phyloP scores from a whole-genome alignment of 2,888 invertebrate species.

The Harpalus rubripes region DNA sequence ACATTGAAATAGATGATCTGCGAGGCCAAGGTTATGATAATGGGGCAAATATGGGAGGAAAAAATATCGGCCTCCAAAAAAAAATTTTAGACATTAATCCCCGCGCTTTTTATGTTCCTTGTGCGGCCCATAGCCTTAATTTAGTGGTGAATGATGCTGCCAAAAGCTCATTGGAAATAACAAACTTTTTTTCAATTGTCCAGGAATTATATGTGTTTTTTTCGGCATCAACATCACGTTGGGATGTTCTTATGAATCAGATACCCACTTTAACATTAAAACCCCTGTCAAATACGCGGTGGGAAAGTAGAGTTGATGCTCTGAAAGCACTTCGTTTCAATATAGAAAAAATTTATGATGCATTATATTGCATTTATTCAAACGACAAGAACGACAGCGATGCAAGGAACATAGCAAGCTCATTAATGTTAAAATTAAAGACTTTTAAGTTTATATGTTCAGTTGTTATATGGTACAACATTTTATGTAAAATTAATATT shows the following conservation, averaged over 20 bases:
- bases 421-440: conserved; percentile 61
- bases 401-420: background rate
- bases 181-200: conserved; percentile 69
- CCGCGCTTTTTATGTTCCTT: conserved; percentile 71
- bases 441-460: conserved; percentile 59
- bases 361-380: conserved; percentile 64
- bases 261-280: conserved; percentile 68
- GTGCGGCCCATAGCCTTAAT: conserved; percentile 71
- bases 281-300: conserved; percentile 68
- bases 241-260: conserved; percentile 68
- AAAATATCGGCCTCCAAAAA: conserved; percentile 69
- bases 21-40: conserved; percentile 69
- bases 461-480: background rate
- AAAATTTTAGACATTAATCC: conserved; percentile 69
- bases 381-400: background rate
- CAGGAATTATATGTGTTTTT: conserved; percentile 71
- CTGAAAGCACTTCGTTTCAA: conserved; percentile 68
- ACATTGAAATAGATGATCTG: conserved; percentile 64
- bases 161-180: conserved; percentile 65
- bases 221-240: conserved; percentile 69
- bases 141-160: conserved; percentile 71
- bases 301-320: conserved; percentile 69
- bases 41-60: conserved; percentile 69
- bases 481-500: background rate
- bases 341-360: conserved; percentile 68